A percentile compares a stretch with the other conserved stretches of the same genome.
Conservation (phyloP, 2,888 invertebrate genomes). For the Rhingia rostrata region DNA sequence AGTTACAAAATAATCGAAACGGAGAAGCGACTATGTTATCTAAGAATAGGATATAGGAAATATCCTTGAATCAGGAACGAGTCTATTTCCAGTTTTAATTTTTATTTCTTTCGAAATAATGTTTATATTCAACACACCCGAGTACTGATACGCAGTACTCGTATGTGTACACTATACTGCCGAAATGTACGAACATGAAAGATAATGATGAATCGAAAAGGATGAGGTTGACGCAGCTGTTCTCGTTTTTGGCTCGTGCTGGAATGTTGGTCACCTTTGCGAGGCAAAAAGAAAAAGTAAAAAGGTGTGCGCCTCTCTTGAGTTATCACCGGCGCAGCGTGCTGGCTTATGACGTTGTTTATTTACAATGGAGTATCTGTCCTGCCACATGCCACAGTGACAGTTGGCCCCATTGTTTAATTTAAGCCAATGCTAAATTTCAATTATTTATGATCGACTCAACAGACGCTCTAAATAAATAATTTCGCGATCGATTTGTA, state of each 20-base stretch:
- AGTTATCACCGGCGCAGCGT: slow-evolving; percentile 51
- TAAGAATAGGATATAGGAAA: slow-evolving; percentile 41
- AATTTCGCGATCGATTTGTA: not conserved
- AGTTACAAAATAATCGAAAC: slow-evolving; percentile 52
- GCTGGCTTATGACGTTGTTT: slow-evolving; percentile 35
- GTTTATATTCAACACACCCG: slow-evolving; percentile 18
- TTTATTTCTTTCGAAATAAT: slow-evolving; percentile 4
- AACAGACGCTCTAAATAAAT: not conserved
- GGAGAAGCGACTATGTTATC: slow-evolving; percentile 41
- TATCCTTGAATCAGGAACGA: slow-evolving; percentile 46
- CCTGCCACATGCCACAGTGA: slow-evolving; percentile 68
- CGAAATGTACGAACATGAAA: slow-evolving; percentile 15
- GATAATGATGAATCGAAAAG: slow-evolving; percentile 69
- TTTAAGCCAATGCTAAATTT: slow-evolving; percentile 32
- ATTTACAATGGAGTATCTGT: slow-evolving; percentile 62
- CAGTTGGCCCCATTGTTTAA: slow-evolving; percentile 65
- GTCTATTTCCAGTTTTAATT: slow-evolving; percentile 1
- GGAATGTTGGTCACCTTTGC: slow-evolving; percentile 70
- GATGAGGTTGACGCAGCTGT: slow-evolving; percentile 70
- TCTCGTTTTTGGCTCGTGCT: slow-evolving; percentile 69
- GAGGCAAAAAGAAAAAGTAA: slow-evolving; percentile 28
- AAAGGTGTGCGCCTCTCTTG: slow-evolving; percentile 63
- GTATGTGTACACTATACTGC: slow-evolving; percentile 10
- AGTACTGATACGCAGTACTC: not conserved
- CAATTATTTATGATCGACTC: slow-evolving; percentile 45